Percentiles rank a stretch among this genome's conserved stretches.
These are phyloP conservation scores for Temnothorax unifasciatus DNA, from an alignment of 2,888 invertebrate genomes.

Conservation along the genomic window DNA sequence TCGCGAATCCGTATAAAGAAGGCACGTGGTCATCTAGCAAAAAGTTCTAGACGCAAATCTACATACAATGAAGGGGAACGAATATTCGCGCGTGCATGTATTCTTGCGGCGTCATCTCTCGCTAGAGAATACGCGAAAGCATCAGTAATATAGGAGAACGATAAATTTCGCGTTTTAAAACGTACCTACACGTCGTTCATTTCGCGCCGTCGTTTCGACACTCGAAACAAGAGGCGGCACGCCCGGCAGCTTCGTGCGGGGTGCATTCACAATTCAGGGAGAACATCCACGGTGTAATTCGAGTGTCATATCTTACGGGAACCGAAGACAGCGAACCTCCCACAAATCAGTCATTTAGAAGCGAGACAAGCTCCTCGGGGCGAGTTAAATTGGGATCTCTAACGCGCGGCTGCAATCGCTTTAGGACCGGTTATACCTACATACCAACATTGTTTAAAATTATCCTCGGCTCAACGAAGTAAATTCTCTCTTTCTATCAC, in stretches of 20 bases:
- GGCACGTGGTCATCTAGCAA: slow-evolving; percentile 26
- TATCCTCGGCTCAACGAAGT: not conserved
- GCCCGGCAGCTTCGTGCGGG: slow-evolving; percentile 61
- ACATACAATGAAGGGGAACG: slow-evolving; percentile 74
- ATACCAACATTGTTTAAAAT: slow-evolving; percentile 1
- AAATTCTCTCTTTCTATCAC: not conserved
- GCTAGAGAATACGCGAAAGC: slow-evolving; percentile 49
- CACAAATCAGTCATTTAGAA: slow-evolving; percentile 25
- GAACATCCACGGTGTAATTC: slow-evolving; percentile 48
- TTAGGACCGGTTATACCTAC: slow-evolving; percentile 9
- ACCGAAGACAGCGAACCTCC: slow-evolving; percentile 6
- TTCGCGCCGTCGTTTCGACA: slow-evolving; percentile 48
- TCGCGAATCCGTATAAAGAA: slow-evolving; percentile 1
- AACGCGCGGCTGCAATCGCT: slow-evolving; percentile 3
- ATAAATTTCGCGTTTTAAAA: slow-evolving; percentile 71
- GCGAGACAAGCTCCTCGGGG: slow-evolving; percentile 29
- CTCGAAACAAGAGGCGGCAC: slow-evolving; percentile 48
- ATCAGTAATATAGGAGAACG: slow-evolving; percentile 63
- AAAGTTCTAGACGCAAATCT: slow-evolving; percentile 55
- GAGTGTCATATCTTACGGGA: slow-evolving; percentile 37
- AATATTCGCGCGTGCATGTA: slow-evolving; percentile 35
- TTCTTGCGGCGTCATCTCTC: slow-evolving; percentile 34
- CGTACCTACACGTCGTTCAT: slow-evolving; percentile 60
- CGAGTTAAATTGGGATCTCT: slow-evolving; percentile 51
- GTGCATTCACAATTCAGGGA: slow-evolving; percentile 62